These are phyloP conservation scores for Gila robusta DNA, from an alignment of 2,797 vertebrate species.

Conservation along the genomic window DNA sequence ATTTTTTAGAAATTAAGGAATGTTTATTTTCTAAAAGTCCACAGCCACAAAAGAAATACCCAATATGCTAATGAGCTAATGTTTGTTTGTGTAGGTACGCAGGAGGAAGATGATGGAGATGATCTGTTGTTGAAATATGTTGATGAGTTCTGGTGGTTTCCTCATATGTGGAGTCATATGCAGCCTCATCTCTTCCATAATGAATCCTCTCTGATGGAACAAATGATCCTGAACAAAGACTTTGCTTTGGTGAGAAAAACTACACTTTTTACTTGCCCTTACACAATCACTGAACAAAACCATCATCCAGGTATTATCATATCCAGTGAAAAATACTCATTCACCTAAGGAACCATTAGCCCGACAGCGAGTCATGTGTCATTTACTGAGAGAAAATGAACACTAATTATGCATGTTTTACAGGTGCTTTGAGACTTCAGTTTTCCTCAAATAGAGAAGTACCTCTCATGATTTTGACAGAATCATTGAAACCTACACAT, in stretches of 20 bases:
- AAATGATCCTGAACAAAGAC: slow-evolving; percentile 98
- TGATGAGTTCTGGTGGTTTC: slow-evolving; percentile 98
- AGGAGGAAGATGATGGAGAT: slow-evolving; percentile 92
- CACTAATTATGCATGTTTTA: slow-evolving; percentile 66
- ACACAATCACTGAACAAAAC: slow-evolving; percentile 5
- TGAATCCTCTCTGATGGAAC: slow-evolving; percentile 91
- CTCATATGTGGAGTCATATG: slow-evolving; percentile 99
- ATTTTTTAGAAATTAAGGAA: not conserved
- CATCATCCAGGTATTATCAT: slow-evolving; percentile 33
- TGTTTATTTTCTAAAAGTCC: not conserved
- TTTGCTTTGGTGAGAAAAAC: slow-evolving; percentile 90
- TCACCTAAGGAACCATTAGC: slow-evolving; percentile 10
- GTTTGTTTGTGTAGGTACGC: slow-evolving; percentile 77
- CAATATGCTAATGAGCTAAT: slow-evolving; percentile 1
- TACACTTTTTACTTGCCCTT: not conserved
- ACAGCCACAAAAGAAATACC: not conserved
- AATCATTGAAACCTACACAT: slow-evolving; percentile 24
- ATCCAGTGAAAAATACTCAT: not conserved
- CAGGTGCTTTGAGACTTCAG: slow-evolving; percentile 29
- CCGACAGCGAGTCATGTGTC: slow-evolving; percentile 73
- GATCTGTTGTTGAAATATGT: slow-evolving; percentile 90
- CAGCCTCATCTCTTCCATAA: slow-evolving; percentile 98
- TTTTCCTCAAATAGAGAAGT: slow-evolving; percentile 38
- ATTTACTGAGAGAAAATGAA: slow-evolving; percentile 78
- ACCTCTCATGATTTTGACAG: slow-evolving; percentile 30